Conservation (phyloP, 2,888 invertebrate genomes). For the Caenorhabditis doughertyi region DNA sequence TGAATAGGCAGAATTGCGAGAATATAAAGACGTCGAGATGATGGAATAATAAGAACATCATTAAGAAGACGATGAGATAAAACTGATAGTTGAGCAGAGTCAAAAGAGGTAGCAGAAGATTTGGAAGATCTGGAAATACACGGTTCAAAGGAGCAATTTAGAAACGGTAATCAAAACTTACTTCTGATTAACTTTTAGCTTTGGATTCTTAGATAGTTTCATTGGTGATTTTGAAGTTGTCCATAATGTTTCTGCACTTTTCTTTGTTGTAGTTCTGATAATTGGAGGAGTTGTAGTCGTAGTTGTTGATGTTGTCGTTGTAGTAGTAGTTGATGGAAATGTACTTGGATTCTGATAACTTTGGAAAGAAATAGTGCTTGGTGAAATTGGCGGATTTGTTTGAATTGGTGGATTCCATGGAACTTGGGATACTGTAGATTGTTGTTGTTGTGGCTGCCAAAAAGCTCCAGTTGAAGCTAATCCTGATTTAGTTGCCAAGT, state of each 20-base stretch:
- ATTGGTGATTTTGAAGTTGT: slow-evolving; percentile 56
- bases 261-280: slow-evolving; percentile 26
- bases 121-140: slow-evolving; percentile 20
- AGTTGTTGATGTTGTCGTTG: slow-evolving; percentile 12
- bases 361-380: slow-evolving; percentile 14
- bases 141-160: neutral
- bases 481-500: slow-evolving; percentile 4
- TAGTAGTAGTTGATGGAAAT: slow-evolving; percentile 25
- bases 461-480: slow-evolving; percentile 15
- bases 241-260: slow-evolving; percentile 53
- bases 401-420: slow-evolving; percentile 19
- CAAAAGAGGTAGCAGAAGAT: slow-evolving; percentile 34
- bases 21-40: slow-evolving; percentile 75
- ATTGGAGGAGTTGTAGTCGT: slow-evolving; percentile 6
- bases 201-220: slow-evolving; percentile 59
- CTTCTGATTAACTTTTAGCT: slow-evolving; percentile 43
- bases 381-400: slow-evolving; percentile 5
- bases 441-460: slow-evolving; percentile 26
- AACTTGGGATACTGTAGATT: slow-evolving; percentile 27
- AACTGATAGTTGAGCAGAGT: slow-evolving; percentile 73
- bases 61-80: slow-evolving; percentile 78
- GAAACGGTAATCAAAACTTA: neutral
- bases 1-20: slow-evolving; percentile 77
- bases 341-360: slow-evolving; percentile 44
- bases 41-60: slow-evolving; percentile 78